Conservation (phyloP, 2,113 vertebrate species). For the Heliornis fulica region DNA sequence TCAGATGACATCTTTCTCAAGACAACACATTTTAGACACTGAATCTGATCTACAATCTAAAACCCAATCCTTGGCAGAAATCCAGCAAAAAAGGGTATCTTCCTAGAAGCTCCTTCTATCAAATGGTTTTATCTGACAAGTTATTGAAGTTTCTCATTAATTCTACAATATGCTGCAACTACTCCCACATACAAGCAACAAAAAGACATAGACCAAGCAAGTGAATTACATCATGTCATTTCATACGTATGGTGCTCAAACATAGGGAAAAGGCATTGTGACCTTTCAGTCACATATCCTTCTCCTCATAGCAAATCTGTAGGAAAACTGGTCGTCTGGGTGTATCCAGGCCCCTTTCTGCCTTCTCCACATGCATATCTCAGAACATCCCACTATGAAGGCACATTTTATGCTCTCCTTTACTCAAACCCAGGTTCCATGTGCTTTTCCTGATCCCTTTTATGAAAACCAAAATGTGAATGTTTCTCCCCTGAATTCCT, state of each 20-base stretch:
- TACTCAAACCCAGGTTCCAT: neutral
- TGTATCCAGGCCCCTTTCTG: neutral
- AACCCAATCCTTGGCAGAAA: neutral
- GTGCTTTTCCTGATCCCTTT: neutral
- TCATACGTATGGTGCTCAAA: neutral
- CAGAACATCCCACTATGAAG: neutral
- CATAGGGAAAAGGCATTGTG: neutral
- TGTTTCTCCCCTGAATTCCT: neutral
- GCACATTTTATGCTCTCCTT: neutral
- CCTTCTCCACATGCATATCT: neutral
- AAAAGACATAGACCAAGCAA: neutral
- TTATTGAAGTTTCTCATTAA: neutral
- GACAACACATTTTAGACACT: neutral
- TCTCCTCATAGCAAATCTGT: neutral
- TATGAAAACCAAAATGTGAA: fast-evolving
- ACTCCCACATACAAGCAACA: neutral
- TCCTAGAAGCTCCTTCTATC: neutral
- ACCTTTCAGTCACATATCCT: neutral
- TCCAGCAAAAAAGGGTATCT: neutral
- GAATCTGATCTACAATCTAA: neutral
- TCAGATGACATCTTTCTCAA: neutral
- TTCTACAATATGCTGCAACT: neutral
- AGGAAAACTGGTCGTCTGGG: neutral
- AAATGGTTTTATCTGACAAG: neutral
- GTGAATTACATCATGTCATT: neutral